Base-by-base conservation (phyloP, 2,888 invertebrate species). In the Drosophila bunnanda region DNA sequence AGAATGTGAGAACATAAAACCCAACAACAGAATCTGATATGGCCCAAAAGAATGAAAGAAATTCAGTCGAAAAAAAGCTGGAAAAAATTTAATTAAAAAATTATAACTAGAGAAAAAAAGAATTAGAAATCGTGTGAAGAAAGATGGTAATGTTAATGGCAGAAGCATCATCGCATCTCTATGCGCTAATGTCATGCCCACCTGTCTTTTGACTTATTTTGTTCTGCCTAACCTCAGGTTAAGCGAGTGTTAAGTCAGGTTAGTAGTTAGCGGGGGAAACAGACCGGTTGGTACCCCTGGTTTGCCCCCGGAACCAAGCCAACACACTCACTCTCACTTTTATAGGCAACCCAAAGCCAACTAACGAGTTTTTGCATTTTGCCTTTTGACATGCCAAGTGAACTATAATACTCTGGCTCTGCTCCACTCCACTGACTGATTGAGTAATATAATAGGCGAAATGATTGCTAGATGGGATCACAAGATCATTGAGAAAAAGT, bases 71-170 rank as follows among this genome's bases (percentile, higher is more conserved):
- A 82, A 73, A 73, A 43, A 30, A 41, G n/a, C n/a, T 43, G 52
- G 39, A 22, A 41, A 59, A 61, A 59, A 69, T 65, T 28, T n/a
- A 65, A 64, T 65, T 43, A 58, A 64, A 64, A 70, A 15, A 17
- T 30, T 48, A 13, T n/a, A 59, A 17, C 48, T 22, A 30, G 30
- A 41, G n/a, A n/a, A n/a, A 25, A 36, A 50, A 20, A 39, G 17
- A 39, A 74, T 77, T 85, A 88, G 83, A 83, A 83, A 83, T 83
- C 83, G 85, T 88, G 88, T 83, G 86, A 83, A 52, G 32, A 10
- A 30, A 43, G 65, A 38, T 66, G n/a, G n/a, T 30, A n/a, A 22
- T 28, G 48, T 36, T 30, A n/a, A n/a, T 25, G 12, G 17, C 32
- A 17, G 28, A 30, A 43, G 41, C 70, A 84, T 79, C 20, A 43